Evolutionary conservation across 2,113 vertebrate species (phyloP).

Genomic region (Euleptes europaea): DNA sequence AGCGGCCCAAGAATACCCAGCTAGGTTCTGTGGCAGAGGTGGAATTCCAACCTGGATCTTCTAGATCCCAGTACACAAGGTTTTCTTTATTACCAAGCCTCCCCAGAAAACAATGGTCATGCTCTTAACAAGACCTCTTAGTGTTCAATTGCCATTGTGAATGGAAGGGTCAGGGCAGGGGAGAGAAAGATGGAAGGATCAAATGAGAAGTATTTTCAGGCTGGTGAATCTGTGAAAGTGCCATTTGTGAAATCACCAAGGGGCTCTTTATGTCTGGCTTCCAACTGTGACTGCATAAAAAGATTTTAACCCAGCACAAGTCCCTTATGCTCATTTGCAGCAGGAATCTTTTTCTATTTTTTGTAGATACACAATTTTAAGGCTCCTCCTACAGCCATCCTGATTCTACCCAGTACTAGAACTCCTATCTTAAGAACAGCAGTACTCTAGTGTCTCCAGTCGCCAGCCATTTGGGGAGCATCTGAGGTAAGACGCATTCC

Average conservation of each 20-base stretch:
- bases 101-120: not conserved
- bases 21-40: too few species aligned
- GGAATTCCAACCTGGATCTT: too few species aligned
- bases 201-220: not conserved
- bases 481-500: not conserved
- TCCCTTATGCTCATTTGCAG: not conserved
- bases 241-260: not conserved
- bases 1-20: too few species aligned
- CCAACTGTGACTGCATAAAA: not conserved
- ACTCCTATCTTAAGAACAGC: slow-evolving; percentile 1
- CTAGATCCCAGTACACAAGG: not conserved
- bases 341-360: not conserved
- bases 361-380: not conserved
- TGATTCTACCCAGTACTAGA: not conserved
- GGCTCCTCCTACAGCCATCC: not conserved
- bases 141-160: not conserved
- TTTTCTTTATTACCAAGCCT: not conserved
- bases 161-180: too few species aligned
- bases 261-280: not conserved
- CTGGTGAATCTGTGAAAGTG: not conserved
- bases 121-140: not conserved
- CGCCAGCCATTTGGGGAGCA: not conserved
- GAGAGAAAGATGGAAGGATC: not conserved
- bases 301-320: not conserved
- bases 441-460: not conserved